Evolutionary conservation across 2,797 vertebrate genomes (phyloP).

Genomic region (Zenarchopterus dispar): DNA sequence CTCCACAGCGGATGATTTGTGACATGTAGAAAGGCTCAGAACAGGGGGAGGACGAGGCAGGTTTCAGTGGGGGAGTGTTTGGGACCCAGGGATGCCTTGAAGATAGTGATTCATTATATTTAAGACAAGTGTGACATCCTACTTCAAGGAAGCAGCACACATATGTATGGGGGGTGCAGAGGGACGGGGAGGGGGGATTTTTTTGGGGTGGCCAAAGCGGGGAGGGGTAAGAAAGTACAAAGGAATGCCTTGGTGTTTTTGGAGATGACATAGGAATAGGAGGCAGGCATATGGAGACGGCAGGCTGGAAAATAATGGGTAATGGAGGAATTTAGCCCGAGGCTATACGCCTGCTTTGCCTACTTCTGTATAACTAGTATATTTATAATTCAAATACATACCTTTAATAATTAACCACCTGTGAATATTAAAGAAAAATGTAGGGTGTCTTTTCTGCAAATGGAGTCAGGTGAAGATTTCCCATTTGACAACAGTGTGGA

Average conservation of each 20-base stretch:
- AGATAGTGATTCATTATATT: conserved; percentile 99
- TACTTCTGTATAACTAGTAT: conserved; percentile 99
- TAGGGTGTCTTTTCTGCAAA: conserved; percentile 91
- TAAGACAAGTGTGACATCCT: conserved; percentile 99
- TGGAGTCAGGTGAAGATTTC: conserved; percentile 89
- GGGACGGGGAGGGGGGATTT: conserved; percentile 89
- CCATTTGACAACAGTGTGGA: conserved; percentile 85
- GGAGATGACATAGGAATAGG: conserved; percentile 95
- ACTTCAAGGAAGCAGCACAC: conserved; percentile 96
- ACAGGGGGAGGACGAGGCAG: conserved; percentile 88
- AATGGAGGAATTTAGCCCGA: conserved; percentile 99
- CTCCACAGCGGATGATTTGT: conserved; percentile 94
- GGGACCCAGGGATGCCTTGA: conserved; percentile 97
- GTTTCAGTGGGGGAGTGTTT: conserved; percentile 93
- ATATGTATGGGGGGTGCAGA: conserved; percentile 89
- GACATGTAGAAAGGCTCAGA: conserved; percentile 88
- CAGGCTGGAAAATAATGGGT: conserved; percentile 99
- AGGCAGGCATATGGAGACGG: conserved; percentile 95
- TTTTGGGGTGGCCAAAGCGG: conserved; percentile 86
- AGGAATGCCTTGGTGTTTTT: conserved; percentile 95
- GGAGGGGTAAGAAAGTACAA: conserved; percentile 93
- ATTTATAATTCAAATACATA: conserved; percentile 99
- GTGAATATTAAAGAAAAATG: conserved; percentile 98
- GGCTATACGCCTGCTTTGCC: conserved; percentile 99
- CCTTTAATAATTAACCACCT: conserved; percentile 99